A percentile compares a stretch with the other conserved stretches of the same genome.
Evolutionary conservation across 1,140 invertebrate genomes (phyloP).

Genomic region (Protaetia brevitarsis): DNA sequence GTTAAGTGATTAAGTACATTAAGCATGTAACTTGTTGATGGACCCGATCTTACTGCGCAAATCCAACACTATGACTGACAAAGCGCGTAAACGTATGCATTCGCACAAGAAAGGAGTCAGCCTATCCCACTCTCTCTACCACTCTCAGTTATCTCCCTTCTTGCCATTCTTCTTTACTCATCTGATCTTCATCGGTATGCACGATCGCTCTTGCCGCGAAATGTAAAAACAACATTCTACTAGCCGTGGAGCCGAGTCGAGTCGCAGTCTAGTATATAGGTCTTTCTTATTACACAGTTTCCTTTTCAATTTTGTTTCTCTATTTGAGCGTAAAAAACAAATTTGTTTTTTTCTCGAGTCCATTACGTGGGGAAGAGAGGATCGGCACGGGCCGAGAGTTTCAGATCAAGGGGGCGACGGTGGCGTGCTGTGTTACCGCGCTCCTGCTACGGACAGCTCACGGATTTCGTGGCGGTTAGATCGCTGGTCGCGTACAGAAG

Average conservation of each 20-base stretch:
- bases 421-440: not conserved
- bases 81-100: too few species aligned
- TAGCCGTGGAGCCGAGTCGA: conserved; percentile 23
- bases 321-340: conserved; percentile 37
- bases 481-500: too few species aligned
- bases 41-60: too few species aligned
- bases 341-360: conserved; percentile 36
- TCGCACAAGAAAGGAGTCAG: too few species aligned
- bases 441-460: conserved; percentile 2
- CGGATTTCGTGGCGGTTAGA: conserved; percentile 8
- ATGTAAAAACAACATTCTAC: conserved; percentile 16
- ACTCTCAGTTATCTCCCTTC: not conserved
- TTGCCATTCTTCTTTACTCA: not conserved
- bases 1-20: too few species aligned
- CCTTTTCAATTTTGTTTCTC: conserved; percentile 36
- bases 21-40: too few species aligned
- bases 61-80: too few species aligned
- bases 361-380: conserved; percentile 30
- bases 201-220: not conserved
- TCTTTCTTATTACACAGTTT: conserved; percentile 26
- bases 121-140: not conserved
- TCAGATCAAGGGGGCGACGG: conserved; percentile 23
- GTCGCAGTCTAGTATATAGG: too few species aligned
- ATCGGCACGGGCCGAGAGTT: conserved; percentile 2
- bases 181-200: conserved; percentile 8